Evolutionary conservation across 2,797 vertebrate genomes (phyloP), one percentile per base, ranked within the genome.

Genomic region (Pangasius larnaudii): DNA sequence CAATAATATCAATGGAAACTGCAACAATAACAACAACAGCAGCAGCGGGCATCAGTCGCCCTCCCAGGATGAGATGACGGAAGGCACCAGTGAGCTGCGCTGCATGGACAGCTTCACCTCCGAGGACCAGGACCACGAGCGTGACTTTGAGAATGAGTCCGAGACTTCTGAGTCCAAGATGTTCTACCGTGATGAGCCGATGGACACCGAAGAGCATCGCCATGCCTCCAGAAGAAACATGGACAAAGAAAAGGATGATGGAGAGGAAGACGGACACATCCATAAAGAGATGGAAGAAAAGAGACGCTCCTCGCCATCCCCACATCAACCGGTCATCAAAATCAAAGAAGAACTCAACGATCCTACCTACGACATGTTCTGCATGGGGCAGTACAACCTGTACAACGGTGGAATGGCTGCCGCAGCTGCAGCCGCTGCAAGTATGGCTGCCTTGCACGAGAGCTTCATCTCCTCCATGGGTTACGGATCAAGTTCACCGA

Each of bases 321-420:
- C 92, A 85, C 97, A 96, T 92, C 98, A 97, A 56, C 96, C 96
- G 4, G 92, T 97, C 85, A 97, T 99, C 93, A 99, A 99, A 93
- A 97, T 99, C 91, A 99, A 99, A 92, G 98, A 99, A 93, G 99
- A 99, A 92, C 98, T 99, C 89, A 96, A 95, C 78, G 99, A 99
- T 92, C 98, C 98, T 89, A 98, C 98, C 22, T 99, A 99, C 0
- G 98, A 99, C 95, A 99, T 99, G 98, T 99, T 99, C 94, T 99
- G 98, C 94, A 99, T 99, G 98, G 97, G 98, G 95, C 98, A 99
- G 90, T 99, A 99, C 1, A 98, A 98, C 93, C 97, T 99, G 77
- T 99, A 99, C 90, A 99, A 99, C 0, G 98, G 92, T 92, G 97
- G 93, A 93, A 98, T 96, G 94, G 96, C 95, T 0, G 96, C 95